A percentile compares a stretch with the other conserved stretches of the same genome.
Conservation (phyloP, 2,888 invertebrate species). For the Leistus spinibarbis region DNA sequence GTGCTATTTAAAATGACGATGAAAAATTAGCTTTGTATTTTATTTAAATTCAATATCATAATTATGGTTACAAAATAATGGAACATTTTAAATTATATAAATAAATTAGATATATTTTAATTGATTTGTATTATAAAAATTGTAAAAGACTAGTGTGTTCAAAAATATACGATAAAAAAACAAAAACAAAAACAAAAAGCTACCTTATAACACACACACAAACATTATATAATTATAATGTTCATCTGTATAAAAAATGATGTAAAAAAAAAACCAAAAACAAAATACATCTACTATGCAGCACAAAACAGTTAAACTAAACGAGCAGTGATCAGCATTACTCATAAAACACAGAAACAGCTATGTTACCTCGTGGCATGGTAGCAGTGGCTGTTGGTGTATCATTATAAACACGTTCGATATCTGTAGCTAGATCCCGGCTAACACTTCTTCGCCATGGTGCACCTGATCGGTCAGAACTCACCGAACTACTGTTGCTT, state of each 20-base stretch:
- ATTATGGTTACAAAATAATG: neutral
- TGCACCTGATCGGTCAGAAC: conserved; percentile 49
- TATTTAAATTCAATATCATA: neutral
- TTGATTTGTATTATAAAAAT: neutral
- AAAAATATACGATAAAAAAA: conserved; percentile 4
- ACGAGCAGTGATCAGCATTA: conserved; percentile 1
- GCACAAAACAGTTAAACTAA: conserved; percentile 1
- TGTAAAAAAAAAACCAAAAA: conserved; percentile 27
- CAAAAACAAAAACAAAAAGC: conserved; percentile 42
- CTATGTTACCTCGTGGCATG: conserved; percentile 71
- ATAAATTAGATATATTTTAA: neutral
- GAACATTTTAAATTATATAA: neutral
- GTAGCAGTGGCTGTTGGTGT: conserved; percentile 63
- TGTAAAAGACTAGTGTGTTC: neutral
- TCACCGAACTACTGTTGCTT: conserved; percentile 45
- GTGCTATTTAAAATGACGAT: neutral
- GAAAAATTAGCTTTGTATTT: neutral
- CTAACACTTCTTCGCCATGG: conserved; percentile 69
- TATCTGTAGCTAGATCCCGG: conserved; percentile 73
- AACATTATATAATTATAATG: conserved; percentile 18
- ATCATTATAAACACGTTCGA: conserved; percentile 74
- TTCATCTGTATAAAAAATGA: neutral
- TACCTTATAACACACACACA: conserved; percentile 40
- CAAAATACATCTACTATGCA: conserved; percentile 38
- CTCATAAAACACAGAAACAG: conserved; percentile 34